Conservation (phyloP, 2,797 vertebrate genomes). For the Onychomys leucogaster region DNA sequence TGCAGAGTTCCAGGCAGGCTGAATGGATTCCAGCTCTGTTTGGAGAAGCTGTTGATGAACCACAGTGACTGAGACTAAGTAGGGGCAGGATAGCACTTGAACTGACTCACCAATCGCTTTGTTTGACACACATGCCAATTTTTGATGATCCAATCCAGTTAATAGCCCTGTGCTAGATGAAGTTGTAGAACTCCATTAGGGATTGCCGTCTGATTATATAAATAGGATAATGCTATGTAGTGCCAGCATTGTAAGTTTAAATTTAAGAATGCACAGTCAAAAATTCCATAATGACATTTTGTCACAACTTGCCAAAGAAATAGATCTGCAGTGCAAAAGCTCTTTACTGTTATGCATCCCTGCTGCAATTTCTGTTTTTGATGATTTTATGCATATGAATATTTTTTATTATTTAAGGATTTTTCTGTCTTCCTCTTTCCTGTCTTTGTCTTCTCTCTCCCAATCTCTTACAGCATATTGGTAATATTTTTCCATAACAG, state of each 20-base stretch:
- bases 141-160: neutral
- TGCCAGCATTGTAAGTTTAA: conserved; percentile 14
- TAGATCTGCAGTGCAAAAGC: neutral
- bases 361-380: neutral
- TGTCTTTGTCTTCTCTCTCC: neutral
- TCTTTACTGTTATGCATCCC: neutral
- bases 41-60: neutral
- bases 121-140: neutral
- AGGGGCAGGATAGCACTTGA: neutral
- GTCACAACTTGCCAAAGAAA: neutral
- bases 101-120: neutral
- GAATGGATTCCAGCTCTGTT: neutral
- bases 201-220: conserved; percentile 81
- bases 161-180: conserved; percentile 79
- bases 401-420: neutral
- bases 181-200: conserved; percentile 71
- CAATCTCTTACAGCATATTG: neutral
- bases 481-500: neutral
- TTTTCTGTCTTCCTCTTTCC: neutral
- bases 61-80: neutral
- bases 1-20: no score
- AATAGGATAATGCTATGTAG: conserved; percentile 74
- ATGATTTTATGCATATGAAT: neutral
- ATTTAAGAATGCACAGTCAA: conserved; percentile 40
- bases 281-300: conserved; percentile 3